A percentile compares a stretch with the other conserved stretches of the same genome.
Conservation (phyloP, 2,888 invertebrate genomes). For the Allolobophora icterica region DNA sequence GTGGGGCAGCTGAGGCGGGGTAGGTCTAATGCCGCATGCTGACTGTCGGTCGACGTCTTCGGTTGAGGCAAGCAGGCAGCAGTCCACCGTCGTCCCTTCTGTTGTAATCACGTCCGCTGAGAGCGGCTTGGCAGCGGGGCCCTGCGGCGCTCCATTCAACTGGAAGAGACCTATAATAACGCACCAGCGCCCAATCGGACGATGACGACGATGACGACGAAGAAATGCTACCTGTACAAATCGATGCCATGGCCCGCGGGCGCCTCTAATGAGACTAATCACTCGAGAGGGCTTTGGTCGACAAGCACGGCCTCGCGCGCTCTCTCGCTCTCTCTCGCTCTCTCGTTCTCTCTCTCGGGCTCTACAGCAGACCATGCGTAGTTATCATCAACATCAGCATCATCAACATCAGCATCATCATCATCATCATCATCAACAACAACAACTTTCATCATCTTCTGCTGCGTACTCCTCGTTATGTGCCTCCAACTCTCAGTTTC, state of each 20-base stretch:
- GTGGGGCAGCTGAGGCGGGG: neutral
- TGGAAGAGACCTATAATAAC: slow-evolving; percentile 26
- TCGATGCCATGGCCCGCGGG: slow-evolving; percentile 20
- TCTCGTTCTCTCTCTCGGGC: neutral
- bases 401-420: slow-evolving; percentile 28
- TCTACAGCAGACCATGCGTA: neutral
- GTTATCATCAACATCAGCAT: slow-evolving; percentile 10
- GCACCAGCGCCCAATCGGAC: slow-evolving; percentile 17
- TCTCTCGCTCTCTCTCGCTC: slow-evolving; percentile 18
- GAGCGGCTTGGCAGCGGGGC: slow-evolving; percentile 21
- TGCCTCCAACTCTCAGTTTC: neutral
- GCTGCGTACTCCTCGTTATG: neutral
- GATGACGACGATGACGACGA: neutral
- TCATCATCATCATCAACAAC: neutral
- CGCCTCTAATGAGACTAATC: slow-evolving; percentile 33
- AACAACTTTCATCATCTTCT: neutral
- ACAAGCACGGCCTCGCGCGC: neutral
- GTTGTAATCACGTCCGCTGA: slow-evolving; percentile 30
- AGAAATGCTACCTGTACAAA: slow-evolving; percentile 26
- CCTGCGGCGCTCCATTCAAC: slow-evolving; percentile 29
- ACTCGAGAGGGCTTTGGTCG: slow-evolving; percentile 25
- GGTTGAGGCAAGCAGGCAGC: neutral
- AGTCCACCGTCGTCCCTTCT: neutral
- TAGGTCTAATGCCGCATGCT: neutral
- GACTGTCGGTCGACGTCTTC: neutral